Conservation (phyloP, 2,113 vertebrate genomes). For the Felis chaus region DNA sequence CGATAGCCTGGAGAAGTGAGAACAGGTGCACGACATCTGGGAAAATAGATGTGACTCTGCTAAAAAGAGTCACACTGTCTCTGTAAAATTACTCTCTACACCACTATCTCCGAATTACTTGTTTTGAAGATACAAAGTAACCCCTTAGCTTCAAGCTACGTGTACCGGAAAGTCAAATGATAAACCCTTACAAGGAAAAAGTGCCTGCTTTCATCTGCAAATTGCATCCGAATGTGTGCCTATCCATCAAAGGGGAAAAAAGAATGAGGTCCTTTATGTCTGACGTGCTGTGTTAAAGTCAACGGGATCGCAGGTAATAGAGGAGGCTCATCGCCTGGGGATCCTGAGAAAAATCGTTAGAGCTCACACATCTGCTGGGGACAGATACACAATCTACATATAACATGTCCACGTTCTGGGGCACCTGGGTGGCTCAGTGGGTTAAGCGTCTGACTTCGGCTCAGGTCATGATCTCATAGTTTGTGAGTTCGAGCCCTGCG, state of each 20-base stretch:
- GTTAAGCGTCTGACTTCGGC: too few species aligned
- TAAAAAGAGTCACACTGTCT: not conserved
- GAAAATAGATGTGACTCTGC: not conserved
- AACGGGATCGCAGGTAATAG: not conserved
- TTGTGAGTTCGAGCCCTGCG: too few species aligned
- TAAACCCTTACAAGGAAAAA: not conserved
- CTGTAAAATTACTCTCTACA: not conserved
- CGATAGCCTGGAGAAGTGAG: not conserved
- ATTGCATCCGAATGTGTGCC: not conserved
- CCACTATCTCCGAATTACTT: not conserved
- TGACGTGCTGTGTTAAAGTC: not conserved
- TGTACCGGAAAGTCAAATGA: not conserved
- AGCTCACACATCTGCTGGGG: not conserved
- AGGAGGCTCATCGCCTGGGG: not conserved
- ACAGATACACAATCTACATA: not conserved
- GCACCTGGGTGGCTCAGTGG: too few species aligned
- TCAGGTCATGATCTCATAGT: too few species aligned
- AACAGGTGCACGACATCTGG: not conserved
- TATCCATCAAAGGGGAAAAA: not conserved
- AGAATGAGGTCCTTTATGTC: not conserved
- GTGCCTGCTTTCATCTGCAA: not conserved
- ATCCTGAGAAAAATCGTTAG: not conserved
- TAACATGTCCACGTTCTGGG: not conserved
- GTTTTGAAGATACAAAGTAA: not conserved
- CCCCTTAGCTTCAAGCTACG: not conserved